Base-by-base conservation (phyloP, 2,888 invertebrate genomes). In the Pollenia labialis region DNA sequence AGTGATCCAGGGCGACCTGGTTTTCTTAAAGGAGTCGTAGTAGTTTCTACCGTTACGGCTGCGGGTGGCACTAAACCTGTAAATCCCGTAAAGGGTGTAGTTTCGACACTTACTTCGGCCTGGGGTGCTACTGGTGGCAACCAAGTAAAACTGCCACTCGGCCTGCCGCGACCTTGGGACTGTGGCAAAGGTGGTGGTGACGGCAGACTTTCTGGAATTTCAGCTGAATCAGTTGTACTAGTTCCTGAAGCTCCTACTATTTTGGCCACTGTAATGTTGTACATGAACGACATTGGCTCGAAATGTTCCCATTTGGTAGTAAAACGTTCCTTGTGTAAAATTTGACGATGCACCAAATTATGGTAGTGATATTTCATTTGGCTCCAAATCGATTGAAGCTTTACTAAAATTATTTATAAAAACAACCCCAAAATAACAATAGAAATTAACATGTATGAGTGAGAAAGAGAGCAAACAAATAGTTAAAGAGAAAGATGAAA, bases 331-430 rank as follows among this genome's bases (percentile, higher is more conserved):
- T 92, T 92, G 87, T 92, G 92, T 40, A 92, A 88, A 40, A 92
- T 92, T 89, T 92, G 92, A 4, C 92, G 91, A 77, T 92, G 92
- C 44, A 92, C 92, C 80, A 92, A 84, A 82, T 92, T 92, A 81
- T 92, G 92, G 40, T 92, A 92, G 64, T 92, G 92, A 74, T 92
- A 92, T 88, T 92, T 92, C 92, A 92, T 92, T 88, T 92, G 92
- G 44, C 92, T 92, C 92, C 92, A 92, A 62, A 92, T 92, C 32
- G 92, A 92, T 75, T 92, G 92, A 14, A 92, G 86, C 85, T 92
- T 92, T 0, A 92, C 92, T 92, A 72, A 9, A 52, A 48, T 32
- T 9, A n/a, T 14, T 18, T 0, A 66, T 32, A 52, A 60, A 77
- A 81, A 23, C 11, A 14, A 44, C 32, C 32, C 32, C n/a, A 16